Evolutionary conservation across 2,113 vertebrate species (phyloP).

Genomic region (Phainopepla nitens): DNA sequence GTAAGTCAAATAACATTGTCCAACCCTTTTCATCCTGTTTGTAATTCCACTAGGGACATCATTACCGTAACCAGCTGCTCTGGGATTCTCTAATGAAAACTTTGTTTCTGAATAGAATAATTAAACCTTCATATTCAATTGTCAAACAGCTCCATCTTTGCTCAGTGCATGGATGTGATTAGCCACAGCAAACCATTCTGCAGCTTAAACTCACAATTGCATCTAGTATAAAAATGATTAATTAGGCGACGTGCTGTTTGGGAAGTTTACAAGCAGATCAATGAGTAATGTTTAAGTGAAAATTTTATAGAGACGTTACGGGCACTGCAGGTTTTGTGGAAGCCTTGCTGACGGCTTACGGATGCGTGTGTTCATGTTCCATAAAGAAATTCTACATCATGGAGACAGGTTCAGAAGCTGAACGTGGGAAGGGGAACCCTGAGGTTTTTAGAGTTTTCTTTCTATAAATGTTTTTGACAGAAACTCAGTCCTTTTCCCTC

Average conservation of each 20-base stretch:
- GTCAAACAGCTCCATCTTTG: constrained; percentile 44
- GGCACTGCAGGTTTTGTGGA: constrained; percentile 55
- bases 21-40: constrained; percentile 59
- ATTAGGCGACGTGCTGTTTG: constrained; percentile 56
- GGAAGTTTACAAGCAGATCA: constrained; percentile 64
- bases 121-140: constrained; percentile 66
- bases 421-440: background rate
- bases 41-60: constrained; percentile 57
- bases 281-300: constrained; percentile 58
- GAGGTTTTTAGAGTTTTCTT: background rate
- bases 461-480: background rate
- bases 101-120: constrained; percentile 65
- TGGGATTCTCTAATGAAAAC: constrained; percentile 62
- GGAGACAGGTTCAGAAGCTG: background rate
- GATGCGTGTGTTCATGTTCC: background rate
- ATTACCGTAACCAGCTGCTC: constrained; percentile 60
- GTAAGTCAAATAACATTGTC: constrained; percentile 51
- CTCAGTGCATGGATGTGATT: constrained; percentile 57
- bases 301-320: constrained; percentile 62
- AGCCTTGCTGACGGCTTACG: background rate
- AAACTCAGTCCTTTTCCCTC: background rate
- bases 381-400: background rate
- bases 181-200: constrained; percentile 34
- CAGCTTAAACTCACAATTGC: constrained; percentile 64
- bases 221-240: constrained; percentile 67